These are phyloP conservation scores for Drosophila arawakana DNA, from an alignment of 1,140 invertebrate species.

Conservation along the genomic window DNA sequence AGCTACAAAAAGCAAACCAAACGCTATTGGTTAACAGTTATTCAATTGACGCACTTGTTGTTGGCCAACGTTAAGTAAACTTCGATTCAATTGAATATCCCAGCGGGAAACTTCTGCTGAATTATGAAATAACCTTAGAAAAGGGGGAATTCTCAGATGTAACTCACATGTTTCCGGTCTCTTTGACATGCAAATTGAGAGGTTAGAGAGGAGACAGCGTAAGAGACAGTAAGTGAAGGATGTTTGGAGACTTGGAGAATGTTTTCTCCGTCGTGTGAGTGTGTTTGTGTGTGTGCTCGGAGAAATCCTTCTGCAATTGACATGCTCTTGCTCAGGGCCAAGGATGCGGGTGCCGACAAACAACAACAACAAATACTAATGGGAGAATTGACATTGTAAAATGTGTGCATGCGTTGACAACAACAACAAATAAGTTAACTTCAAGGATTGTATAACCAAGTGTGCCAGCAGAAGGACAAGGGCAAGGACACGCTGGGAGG, in stretches of 20 bases:
- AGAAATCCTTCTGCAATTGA: slow-evolving; percentile 49
- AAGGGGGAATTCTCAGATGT: background rate
- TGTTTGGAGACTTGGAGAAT: background rate
- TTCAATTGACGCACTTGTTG: background rate
- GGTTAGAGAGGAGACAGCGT: background rate
- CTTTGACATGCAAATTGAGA: background rate
- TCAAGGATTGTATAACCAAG: slow-evolving; percentile 55
- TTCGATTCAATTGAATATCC: background rate
- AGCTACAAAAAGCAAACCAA: background rate
- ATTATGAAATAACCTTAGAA: background rate
- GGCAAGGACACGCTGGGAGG: slow-evolving; percentile 9
- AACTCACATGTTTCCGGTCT: background rate
- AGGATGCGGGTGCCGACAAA: slow-evolving; percentile 45
- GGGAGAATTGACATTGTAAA: slow-evolving; percentile 58
- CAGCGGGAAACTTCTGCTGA: background rate
- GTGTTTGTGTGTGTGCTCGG: slow-evolving; percentile 11
- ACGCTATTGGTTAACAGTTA: background rate
- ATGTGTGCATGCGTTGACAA: slow-evolving; percentile 61
- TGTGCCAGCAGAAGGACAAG: slow-evolving; percentile 1
- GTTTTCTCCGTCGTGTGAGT: background rate
- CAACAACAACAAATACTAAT: slow-evolving; percentile 13
- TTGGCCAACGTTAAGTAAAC: background rate
- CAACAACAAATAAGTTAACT: slow-evolving; percentile 14
- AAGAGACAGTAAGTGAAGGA: background rate
- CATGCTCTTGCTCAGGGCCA: slow-evolving; percentile 75